Conservation (phyloP, 2,797 vertebrate species). For the Molossus alvarezi region DNA sequence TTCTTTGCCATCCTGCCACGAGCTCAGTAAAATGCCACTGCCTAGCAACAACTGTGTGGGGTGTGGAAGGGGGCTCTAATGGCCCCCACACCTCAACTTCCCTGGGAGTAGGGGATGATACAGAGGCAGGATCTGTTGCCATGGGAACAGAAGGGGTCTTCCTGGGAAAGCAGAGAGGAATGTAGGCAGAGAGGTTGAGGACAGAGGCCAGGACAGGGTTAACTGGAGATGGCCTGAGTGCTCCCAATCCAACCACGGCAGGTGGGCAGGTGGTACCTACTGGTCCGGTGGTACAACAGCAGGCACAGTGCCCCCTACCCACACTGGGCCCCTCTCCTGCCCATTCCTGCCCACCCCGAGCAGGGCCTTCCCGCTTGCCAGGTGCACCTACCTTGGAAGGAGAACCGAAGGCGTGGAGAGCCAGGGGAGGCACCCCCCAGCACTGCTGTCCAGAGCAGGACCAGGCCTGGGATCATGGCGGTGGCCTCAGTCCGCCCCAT, state of each 20-base stretch:
- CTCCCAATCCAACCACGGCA: neutral
- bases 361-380: neutral
- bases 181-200: conserved; percentile 21
- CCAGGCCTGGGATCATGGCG: conserved; percentile 87
- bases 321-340: neutral
- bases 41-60: neutral
- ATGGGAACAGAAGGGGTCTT: conserved; percentile 64
- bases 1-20: neutral
- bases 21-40: neutral
- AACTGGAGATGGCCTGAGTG: conserved; percentile 28
- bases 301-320: neutral
- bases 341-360: neutral
- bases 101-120: neutral
- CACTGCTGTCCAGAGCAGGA: conserved; percentile 77
- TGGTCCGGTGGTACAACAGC: neutral
- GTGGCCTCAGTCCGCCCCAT: conserved; percentile 75
- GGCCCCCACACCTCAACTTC: neutral
- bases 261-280: neutral
- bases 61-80: neutral
- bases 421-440: neutral
- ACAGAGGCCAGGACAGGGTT: conserved; percentile 45
- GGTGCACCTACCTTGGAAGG: conserved; percentile 89
- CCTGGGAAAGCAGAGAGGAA: conserved; percentile 64
- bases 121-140: conserved; percentile 67
- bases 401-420: conserved; percentile 89